Conservation (phyloP, 1,140 invertebrate species). For the Atta cephalotes region DNA sequence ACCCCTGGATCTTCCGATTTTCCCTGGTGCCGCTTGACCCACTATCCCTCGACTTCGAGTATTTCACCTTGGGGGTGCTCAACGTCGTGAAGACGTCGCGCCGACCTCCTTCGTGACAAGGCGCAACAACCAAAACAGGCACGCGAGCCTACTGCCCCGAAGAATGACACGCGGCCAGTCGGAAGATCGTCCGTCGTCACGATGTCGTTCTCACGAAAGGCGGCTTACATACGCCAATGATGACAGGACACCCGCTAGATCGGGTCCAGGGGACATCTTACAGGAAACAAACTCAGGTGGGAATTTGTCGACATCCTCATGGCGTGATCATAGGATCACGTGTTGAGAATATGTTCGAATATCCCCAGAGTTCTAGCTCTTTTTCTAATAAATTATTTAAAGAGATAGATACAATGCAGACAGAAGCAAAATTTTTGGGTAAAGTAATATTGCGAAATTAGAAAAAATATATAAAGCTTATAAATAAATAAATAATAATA, state of each 20-base stretch:
- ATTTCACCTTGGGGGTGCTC: slow-evolving; percentile 67
- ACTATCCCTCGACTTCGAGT: slow-evolving; percentile 65
- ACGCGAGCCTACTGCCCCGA: slow-evolving; percentile 54
- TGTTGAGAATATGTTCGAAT: slow-evolving; percentile 41
- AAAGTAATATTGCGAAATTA: background rate
- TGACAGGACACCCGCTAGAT: slow-evolving; percentile 44
- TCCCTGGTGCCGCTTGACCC: slow-evolving; percentile 66
- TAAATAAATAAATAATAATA: background rate
- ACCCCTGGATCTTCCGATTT: slow-evolving; percentile 47
- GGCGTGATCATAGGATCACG: slow-evolving; percentile 50
- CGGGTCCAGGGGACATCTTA: slow-evolving; percentile 45
- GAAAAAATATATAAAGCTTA: background rate
- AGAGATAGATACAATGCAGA: background rate
- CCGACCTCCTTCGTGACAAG: slow-evolving; percentile 48
- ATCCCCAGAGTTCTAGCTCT: slow-evolving; percentile 36
- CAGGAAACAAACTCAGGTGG: slow-evolving; percentile 12
- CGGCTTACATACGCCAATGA: slow-evolving; percentile 35
- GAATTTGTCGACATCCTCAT: slow-evolving; percentile 56
- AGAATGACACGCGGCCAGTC: slow-evolving; percentile 35
- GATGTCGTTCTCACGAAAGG: slow-evolving; percentile 67
- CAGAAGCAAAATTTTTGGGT: background rate
- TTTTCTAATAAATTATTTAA: slow-evolving; percentile 29
- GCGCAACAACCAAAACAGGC: slow-evolving; percentile 47
- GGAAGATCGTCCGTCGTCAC: slow-evolving; percentile 43
- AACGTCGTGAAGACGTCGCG: slow-evolving; percentile 56